These are phyloP conservation scores for Styela plicata DNA, from an alignment of 23 tunicate species.

Conservation along the genomic window DNA sequence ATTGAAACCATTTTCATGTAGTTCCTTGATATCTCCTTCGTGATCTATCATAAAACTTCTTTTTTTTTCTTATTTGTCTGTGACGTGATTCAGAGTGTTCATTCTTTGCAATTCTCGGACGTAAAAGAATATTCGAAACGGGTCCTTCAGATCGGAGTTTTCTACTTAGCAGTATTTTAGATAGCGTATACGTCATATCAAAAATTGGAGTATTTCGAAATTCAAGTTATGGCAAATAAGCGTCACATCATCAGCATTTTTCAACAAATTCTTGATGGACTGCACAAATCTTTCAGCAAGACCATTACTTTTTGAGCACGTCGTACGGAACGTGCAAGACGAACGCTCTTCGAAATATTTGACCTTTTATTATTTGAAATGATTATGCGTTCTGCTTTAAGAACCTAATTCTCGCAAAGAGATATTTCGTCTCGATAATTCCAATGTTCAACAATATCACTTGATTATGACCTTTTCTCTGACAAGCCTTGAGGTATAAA, in stretches of 20 bases:
- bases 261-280: not conserved
- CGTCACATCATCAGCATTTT: not conserved
- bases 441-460: not conserved
- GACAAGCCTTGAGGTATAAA: not conserved
- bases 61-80: not conserved
- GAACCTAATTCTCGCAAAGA: not conserved
- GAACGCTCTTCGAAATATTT: not conserved
- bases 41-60: not conserved
- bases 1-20: not conserved
- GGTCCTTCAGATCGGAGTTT: not conserved
- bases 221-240: not conserved
- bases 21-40: not conserved
- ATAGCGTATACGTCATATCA: not conserved
- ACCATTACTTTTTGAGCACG: not conserved
- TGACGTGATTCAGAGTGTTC: not conserved
- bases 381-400: not conserved
- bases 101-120: not conserved
- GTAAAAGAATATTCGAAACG: not conserved
- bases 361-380: not conserved
- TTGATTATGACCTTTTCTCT: not conserved
- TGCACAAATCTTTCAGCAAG: not conserved
- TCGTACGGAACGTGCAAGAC: not conserved
- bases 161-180: not conserved
- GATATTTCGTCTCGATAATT: not conserved
- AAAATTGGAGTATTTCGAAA: not conserved